Evolutionary conservation across 2,888 invertebrate genomes (phyloP).

Genomic region (Heteromurus nitidus): DNA sequence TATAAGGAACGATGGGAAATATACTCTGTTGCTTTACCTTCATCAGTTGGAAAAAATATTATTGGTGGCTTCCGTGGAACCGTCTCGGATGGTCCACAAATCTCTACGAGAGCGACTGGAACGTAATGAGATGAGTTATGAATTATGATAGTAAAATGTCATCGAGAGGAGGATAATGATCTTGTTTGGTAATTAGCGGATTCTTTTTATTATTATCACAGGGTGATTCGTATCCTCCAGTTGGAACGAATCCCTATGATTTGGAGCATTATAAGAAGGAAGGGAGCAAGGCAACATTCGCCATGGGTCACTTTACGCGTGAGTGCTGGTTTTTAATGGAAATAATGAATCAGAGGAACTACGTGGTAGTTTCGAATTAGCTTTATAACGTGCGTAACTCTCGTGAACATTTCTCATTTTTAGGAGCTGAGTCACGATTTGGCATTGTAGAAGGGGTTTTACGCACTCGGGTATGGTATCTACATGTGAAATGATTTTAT

Average conservation of each 20-base stretch:
- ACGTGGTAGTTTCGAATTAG: too few species aligned
- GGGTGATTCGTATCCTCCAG: not conserved
- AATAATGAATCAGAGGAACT: constrained; percentile 34
- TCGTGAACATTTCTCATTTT: too few species aligned
- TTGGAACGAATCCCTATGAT: constrained; percentile 37
- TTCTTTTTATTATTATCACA: constrained; percentile 18
- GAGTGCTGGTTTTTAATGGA: constrained; percentile 32
- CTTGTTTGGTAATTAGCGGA: not conserved
- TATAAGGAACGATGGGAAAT: constrained; percentile 30
- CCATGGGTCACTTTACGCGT: constrained; percentile 36
- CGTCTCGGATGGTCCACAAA: constrained; percentile 38
- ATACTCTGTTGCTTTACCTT: constrained; percentile 1
- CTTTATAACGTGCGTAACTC: too few species aligned
- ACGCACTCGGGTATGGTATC: constrained; percentile 18
- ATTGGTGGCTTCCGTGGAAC: constrained; percentile 45
- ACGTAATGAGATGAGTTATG: constrained; percentile 22
- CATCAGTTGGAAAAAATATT: constrained; percentile 19
- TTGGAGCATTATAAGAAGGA: constrained; percentile 19
- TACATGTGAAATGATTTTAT: not conserved
- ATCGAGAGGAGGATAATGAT: not conserved
- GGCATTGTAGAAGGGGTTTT: constrained; percentile 33
- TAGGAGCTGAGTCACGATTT: constrained; percentile 39
- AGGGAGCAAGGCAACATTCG: constrained; percentile 40
- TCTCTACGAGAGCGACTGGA: constrained; percentile 35
- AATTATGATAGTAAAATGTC: constrained; percentile 22